Base-by-base conservation (phyloP, 1,140 invertebrate species). In the Cydia amplana region DNA sequence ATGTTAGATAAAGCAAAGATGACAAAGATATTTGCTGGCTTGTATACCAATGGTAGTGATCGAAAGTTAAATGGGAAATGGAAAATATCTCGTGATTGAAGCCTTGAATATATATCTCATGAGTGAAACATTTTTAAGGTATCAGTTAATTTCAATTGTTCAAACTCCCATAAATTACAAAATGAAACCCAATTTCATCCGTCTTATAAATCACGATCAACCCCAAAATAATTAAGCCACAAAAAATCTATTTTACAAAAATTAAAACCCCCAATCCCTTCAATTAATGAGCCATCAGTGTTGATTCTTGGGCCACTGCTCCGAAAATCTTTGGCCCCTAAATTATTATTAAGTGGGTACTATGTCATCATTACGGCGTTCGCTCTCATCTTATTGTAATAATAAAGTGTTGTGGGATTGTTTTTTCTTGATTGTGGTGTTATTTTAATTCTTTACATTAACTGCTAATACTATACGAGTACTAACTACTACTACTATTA, bases 301-400 rank as follows among this genome's bases (percentile, higher is more conserved):
- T 23, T 60, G 20, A 4, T 60, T 60, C 55, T 7, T 12, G 55
- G 18, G 1, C 51, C 51, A 55, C 23, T 60, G 20, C 20, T 20
- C 55, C 20, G 18, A 10, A 23, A 60, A 60, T 60, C 55, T 60
- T 60, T 60, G 18, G 55, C 20, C 2, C 55, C 18, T 60, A 60
- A 60, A 60, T 60, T 60, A 60, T 60, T 23, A 60, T 60, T 60
- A 60, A 60, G 20, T 1, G 55, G 55, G 55, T 60, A 60, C 55
- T 60, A 23, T 60, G 55, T 60, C 55, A 60, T 60, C 55, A 23
- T 60, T 60, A 60, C 55, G 18, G 18, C n/a, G 6, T 51, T 12
- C 9, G 18, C 20, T 12, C 7, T 7, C 51, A 55, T 18, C 16
- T 18, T 7, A 9, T n/a, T 7, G 6, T 51, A 7, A n/a, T 51